Conservation (phyloP, 2,888 invertebrate species). For the Eupithecia tripunctaria region DNA sequence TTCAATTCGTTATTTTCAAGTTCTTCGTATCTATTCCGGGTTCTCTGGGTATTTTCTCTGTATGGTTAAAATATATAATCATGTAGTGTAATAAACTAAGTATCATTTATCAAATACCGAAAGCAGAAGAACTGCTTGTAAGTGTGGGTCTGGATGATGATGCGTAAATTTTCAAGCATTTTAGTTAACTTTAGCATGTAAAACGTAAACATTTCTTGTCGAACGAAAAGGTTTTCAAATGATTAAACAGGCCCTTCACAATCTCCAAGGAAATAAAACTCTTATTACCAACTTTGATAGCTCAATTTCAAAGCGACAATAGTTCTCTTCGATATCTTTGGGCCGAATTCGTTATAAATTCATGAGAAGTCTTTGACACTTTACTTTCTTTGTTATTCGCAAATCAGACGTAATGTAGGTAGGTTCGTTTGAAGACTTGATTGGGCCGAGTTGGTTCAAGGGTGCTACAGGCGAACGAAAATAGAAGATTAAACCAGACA, state of each 20-base stretch:
- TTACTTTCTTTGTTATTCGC: constrained; percentile 54
- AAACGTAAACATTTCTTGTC: neutral
- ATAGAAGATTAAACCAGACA: neutral
- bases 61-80: too few relatives aligned
- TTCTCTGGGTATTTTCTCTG: too few relatives aligned
- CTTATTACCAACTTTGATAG: constrained; percentile 6
- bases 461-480: too few relatives aligned
- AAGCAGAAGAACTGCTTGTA: neutral
- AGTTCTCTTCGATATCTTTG: constrained; percentile 15
- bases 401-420: constrained; percentile 53
- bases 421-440: constrained; percentile 12
- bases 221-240: neutral
- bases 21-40: too few relatives aligned
- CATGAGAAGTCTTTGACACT: constrained; percentile 60
- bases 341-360: constrained; percentile 61
- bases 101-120: neutral
- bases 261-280: neutral
- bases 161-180: neutral
- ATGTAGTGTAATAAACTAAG: too few relatives aligned
- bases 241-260: neutral
- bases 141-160: neutral
- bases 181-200: neutral
- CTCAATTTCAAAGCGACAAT: constrained; percentile 7
- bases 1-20: too few relatives aligned
- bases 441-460: neutral